phyloP scores from a whole-genome alignment of 1,140 invertebrate genomes.

The Batillaria attramentaria region DNA sequence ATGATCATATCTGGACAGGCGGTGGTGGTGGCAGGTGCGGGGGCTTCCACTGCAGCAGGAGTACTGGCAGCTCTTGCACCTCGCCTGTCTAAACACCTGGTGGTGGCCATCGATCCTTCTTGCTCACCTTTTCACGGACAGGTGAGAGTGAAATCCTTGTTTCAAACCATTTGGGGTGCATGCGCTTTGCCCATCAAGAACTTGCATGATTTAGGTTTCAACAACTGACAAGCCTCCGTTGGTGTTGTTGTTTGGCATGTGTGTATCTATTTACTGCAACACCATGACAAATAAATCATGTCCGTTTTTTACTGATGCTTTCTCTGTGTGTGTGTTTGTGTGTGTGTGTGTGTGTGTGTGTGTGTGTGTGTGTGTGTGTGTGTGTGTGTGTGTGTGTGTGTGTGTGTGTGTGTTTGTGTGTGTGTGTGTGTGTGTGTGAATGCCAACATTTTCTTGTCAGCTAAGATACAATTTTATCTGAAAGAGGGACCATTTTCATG shows the following conservation, averaged over 20 bases:
- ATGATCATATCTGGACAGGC: not conserved
- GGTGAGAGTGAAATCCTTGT: not conserved
- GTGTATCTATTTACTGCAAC: no score
- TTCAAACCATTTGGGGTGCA: not conserved
- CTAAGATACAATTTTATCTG: not conserved
- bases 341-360: no score
- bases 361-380: not conserved
- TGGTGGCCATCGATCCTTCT: slow-evolving; percentile 18
- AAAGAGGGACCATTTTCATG: not conserved
- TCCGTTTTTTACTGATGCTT: no score
- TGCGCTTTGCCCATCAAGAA: not conserved
- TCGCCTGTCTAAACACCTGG: slow-evolving; percentile 13
- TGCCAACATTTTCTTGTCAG: not conserved
- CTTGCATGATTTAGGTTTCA: not conserved
- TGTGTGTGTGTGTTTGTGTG: no score
- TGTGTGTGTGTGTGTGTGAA: no score
- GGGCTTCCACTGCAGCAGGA: not conserved
- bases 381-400: not conserved
- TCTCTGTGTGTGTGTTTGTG: no score
- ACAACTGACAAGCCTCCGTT: not conserved
- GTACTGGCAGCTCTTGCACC: slow-evolving; percentile 13
- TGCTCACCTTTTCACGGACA: not conserved
- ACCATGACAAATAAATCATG: no score
- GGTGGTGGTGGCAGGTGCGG: not conserved
- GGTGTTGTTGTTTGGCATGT: no score